phyloP scores from a whole-genome alignment of 2,888 invertebrate species.

The Heterodera filipjevi region DNA sequence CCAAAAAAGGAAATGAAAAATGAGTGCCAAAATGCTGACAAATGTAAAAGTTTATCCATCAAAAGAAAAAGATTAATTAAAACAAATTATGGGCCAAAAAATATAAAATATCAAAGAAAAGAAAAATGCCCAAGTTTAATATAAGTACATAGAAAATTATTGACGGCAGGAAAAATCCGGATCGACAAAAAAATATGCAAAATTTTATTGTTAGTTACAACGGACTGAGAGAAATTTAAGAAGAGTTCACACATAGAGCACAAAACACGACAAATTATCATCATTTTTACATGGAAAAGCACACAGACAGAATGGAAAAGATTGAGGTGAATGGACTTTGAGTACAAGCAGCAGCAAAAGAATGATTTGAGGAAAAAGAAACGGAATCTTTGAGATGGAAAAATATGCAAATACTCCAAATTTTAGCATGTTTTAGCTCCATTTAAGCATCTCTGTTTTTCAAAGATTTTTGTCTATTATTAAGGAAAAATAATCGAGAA shows the following conservation, averaged over 20 bases:
- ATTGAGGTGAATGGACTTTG: background rate
- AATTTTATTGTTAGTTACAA: background rate
- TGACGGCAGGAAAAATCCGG: background rate
- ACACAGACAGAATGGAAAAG: background rate
- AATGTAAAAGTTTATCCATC: background rate
- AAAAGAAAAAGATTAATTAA: slow-evolving; percentile 9
- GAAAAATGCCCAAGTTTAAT: background rate
- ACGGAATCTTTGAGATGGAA: background rate
- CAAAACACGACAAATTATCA: background rate
- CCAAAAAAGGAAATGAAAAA: background rate
- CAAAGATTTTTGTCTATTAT: background rate
- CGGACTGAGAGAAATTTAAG: background rate
- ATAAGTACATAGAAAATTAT: background rate
- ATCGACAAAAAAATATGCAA: background rate
- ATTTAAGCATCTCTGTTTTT: background rate
- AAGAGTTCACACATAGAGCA: background rate
- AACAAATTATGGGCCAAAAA: slow-evolving; percentile 6
- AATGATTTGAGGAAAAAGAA: background rate
- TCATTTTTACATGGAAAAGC: slow-evolving; percentile 3
- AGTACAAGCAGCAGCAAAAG: slow-evolving; percentile 2
- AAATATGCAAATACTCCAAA: background rate
- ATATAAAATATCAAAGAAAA: background rate
- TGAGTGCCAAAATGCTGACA: background rate
- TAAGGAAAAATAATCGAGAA: background rate
- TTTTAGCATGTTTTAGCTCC: background rate